Base-by-base conservation (phyloP, 37 sponge, comb jelly and placozoan species). In the Cladorhizidae sp. region DNA sequence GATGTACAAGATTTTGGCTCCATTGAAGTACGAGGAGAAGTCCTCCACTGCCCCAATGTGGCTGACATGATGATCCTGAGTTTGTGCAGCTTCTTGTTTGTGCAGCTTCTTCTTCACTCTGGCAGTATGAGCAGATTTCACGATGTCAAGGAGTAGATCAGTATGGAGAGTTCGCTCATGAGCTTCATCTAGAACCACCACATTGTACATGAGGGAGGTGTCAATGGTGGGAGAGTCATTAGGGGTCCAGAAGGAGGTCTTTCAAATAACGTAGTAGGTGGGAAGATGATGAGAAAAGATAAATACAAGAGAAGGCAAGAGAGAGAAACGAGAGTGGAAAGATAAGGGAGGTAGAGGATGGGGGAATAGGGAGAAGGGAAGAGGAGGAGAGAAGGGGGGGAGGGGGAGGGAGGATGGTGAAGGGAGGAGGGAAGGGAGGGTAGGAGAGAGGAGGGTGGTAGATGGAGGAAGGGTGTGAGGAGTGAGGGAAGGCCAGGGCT, bases 161-260 rank as follows among this genome's bases (percentile, higher is more conserved):
- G 98, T 97, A 79, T 97, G 90, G 15, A 97, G 80, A 26, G 95
- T 97, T 1, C 98, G 73, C 79, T 95, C 98, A 63, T 97, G 98
- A 56, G 98, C 98, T 65, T 97, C 98, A 57, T 97, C 98, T 37
- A 97, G 72, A 23, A 97, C 82, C 5, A 97, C 84, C 22, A 83
- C 76, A 56, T 73, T 64, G 72, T 95, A 95, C 35, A 93, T 91
- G 74, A 3, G 17, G 29, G 0, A n/a, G n/a, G n/a, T 22, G 73
- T 1, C n/a, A n/a, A 12, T 26, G 18, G 72, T 12, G 1, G 49
- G 37, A 0, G 18, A 14, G 57, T 18, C 18, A 14, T 55, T n/a
- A 9, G 9, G 49, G 9, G 49, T 12, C 8, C 8, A 45, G 49
- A 45, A 9, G 9, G 49, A 45, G 49, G 49, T 12, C 8, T 12